Percentiles rank a stretch among this genome's conserved stretches.
Conservation (phyloP, 1,140 invertebrate species). For the Sitobion miscanthi region DNA sequence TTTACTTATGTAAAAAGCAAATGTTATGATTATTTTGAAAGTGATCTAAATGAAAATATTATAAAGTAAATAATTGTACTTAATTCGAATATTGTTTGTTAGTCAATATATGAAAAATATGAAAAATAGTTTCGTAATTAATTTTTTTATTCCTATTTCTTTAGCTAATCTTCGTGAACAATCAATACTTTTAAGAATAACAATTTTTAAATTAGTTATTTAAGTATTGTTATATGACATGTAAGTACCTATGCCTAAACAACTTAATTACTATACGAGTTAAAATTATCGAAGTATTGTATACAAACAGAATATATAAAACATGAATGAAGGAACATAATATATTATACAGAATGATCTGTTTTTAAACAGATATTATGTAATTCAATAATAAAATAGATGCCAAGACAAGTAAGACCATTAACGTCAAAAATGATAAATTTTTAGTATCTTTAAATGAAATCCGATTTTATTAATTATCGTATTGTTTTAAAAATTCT, state of each 20-base stretch:
- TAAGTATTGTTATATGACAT: neutral
- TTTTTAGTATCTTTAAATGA: too few species aligned
- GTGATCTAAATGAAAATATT: neutral
- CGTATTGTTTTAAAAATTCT: too few species aligned
- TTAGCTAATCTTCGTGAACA: neutral
- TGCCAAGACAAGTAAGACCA: too few species aligned
- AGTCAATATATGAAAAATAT: neutral
- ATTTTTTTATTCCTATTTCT: neutral
- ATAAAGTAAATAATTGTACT: neutral
- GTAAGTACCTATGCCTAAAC: too few species aligned
- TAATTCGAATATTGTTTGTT: neutral
- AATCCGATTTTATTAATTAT: too few species aligned
- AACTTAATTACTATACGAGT: too few species aligned
- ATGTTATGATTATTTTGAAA: neutral
- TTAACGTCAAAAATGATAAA: too few species aligned
- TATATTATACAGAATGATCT: too few species aligned
- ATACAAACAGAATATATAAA: neutral
- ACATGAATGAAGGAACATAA: too few species aligned
- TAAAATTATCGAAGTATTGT: neutral
- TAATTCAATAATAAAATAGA: too few species aligned
- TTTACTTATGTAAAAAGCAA: neutral
- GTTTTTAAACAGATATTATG: too few species aligned
- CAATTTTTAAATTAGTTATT: neutral
- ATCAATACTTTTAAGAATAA: neutral
- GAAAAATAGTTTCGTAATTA: neutral